Base-by-base conservation (phyloP, 2,797 vertebrate species). In the Lepilemur ruficaudatus region DNA sequence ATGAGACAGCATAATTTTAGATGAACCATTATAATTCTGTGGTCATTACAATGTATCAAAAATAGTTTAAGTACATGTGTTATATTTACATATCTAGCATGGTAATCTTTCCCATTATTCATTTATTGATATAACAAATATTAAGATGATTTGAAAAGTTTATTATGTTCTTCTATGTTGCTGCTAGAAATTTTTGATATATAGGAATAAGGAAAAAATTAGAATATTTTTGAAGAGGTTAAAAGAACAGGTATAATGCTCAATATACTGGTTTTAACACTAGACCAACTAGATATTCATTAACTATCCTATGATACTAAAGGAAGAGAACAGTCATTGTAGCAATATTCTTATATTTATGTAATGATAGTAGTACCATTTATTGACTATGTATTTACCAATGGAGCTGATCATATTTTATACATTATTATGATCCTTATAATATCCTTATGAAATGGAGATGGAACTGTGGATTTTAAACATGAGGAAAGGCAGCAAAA, bases 1-100 rank as follows among this genome's bases (percentile, higher is more conserved):
- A 93, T 93, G 89, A 96, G 73, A 63, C 15, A 92, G 76, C n/a
- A 83, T 91, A 96, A 97, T 92, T 97, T 98, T 90, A 92, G 72
- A 61, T 70, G 79, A 94, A 69, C 38, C 18, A 32, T 96, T 97
- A 82, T 92, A 95, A 96, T 93, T 96, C 91, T 95, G 20, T 78
- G 75, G 43, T 93, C 76, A 88, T 97, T 97, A 96, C 38, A 57
- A 76, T 94, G 78, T 97, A 88, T 95, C 82, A 93, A 91, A 48
- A 69, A 84, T 61, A 81, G 92, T 94, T 94, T 92, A 93, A 94
- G 41, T 65, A 72, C 91, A 70, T 95, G 55, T 72, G 52, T 81
- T 94, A 83, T 35, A 94, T 95, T 94, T 93, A 80, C 82, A 93
- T 93, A 94, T 70, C 93, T 76, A 94, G 72, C 43, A 94, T 88